A percentile compares a stretch with the other conserved stretches of the same genome.
Evolutionary conservation across 2,113 vertebrate genomes (phyloP).

Genomic region (Campylomormyrus tamandua): DNA sequence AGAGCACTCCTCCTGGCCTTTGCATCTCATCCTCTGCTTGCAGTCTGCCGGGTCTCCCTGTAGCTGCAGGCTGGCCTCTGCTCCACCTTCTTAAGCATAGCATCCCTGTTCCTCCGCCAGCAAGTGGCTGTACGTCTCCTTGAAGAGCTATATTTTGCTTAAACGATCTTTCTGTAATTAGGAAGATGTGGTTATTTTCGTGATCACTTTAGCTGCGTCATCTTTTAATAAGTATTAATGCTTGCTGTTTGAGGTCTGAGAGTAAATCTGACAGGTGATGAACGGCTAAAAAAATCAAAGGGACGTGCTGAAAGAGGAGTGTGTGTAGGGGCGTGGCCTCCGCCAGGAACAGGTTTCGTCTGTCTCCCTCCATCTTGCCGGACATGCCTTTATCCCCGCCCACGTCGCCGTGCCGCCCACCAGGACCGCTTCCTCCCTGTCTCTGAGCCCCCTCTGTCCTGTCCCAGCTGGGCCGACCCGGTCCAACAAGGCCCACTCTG

Average conservation of each 20-base stretch:
- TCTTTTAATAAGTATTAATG: neutral
- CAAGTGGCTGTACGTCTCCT: neutral
- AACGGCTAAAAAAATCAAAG: neutral
- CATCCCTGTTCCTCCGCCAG: neutral
- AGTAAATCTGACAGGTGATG: neutral
- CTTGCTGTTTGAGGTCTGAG: neutral
- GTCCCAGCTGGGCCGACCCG: constrained; percentile 37
- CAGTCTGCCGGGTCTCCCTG: neutral
- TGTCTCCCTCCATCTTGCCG: constrained; percentile 6
- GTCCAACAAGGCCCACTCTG: constrained; percentile 6
- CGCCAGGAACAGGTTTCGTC: neutral
- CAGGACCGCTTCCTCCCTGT: constrained; percentile 34
- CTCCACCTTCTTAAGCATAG: neutral
- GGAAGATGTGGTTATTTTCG: neutral
- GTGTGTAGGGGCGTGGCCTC: neutral
- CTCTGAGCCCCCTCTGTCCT: constrained; percentile 45
- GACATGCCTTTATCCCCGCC: constrained; percentile 25
- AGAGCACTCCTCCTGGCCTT: neutral
- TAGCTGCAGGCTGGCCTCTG: neutral
- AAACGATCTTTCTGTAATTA: neutral
- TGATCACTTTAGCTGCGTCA: neutral
- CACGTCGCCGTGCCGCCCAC: constrained; percentile 19
- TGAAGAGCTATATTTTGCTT: neutral
- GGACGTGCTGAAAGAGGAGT: neutral
- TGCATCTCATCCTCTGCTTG: neutral